Conservation (phyloP, 2,113 vertebrate species). For the Chaetodon auriga region DNA sequence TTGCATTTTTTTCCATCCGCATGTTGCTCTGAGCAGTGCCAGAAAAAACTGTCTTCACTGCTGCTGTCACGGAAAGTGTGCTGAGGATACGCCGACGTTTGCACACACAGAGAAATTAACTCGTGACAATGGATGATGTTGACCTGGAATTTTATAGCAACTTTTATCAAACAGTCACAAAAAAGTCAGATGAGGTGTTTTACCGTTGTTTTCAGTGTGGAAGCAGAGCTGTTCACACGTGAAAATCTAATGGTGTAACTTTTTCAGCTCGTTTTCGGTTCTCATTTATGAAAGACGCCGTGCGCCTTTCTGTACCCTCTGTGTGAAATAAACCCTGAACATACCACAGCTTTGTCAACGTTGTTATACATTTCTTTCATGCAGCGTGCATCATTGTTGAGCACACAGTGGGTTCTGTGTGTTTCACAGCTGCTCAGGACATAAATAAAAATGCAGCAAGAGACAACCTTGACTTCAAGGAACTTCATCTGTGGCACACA, state of each 20-base stretch:
- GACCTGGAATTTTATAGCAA: background rate
- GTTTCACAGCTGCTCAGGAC: background rate
- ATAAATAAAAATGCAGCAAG: background rate
- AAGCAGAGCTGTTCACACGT: too few species aligned
- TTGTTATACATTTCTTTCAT: background rate
- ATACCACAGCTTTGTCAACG: background rate
- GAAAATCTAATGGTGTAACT: too few species aligned
- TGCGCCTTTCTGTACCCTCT: background rate
- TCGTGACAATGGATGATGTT: too few species aligned
- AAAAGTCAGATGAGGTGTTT: too few species aligned
- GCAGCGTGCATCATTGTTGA: background rate
- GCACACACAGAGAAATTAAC: background rate
- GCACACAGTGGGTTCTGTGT: background rate
- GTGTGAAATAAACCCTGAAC: background rate
- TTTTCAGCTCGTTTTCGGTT: too few species aligned
- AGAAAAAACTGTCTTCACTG: background rate
- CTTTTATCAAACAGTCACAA: background rate
- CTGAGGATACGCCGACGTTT: background rate
- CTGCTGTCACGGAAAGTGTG: background rate
- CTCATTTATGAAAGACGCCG: too few species aligned
- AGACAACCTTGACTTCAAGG: background rate
- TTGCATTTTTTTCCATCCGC: conserved; percentile 8
- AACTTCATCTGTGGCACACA: background rate
- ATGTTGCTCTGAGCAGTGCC: conserved; percentile 9
- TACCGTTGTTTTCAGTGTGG: too few species aligned